Conservation (phyloP, 2,113 vertebrate genomes). For the Phocoena sinus region DNA sequence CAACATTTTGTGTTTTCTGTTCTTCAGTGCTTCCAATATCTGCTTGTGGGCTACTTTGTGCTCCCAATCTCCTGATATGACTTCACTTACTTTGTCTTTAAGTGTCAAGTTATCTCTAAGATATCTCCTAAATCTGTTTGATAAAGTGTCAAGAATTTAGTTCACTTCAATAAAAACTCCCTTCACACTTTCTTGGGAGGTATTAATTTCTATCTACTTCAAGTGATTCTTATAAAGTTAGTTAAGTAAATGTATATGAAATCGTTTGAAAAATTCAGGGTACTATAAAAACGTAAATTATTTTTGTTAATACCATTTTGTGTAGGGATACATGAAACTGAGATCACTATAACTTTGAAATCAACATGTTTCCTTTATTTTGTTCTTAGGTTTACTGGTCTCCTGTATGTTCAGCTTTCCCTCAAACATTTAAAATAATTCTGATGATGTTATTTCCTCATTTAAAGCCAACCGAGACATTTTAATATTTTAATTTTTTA, state of each 20-base stretch:
- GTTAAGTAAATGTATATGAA: not conserved
- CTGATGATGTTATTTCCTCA: not conserved
- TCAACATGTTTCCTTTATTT: not conserved
- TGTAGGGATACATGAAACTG: not conserved
- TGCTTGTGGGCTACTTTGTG: not conserved
- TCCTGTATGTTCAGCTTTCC: not conserved
- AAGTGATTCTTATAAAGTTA: not conserved
- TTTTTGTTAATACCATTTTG: not conserved
- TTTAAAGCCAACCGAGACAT: not conserved
- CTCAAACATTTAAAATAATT: not conserved
- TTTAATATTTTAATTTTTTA: not conserved
- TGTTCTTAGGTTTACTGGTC: not conserved
- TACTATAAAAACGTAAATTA: not conserved
- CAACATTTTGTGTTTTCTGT: not conserved
- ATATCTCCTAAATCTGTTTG: not conserved
- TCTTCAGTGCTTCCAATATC: not conserved
- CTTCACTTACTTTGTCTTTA: not conserved
- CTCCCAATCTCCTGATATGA: not conserved
- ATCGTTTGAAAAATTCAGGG: not conserved
- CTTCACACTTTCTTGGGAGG: not conserved
- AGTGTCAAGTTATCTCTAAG: not conserved
- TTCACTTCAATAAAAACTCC: not conserved
- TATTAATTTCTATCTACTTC: not conserved
- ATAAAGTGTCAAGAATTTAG: not conserved
- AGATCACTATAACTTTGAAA: not conserved